Evolutionary conservation across 2,113 vertebrate genomes (phyloP).

Genomic region (Taxidea taxus): DNA sequence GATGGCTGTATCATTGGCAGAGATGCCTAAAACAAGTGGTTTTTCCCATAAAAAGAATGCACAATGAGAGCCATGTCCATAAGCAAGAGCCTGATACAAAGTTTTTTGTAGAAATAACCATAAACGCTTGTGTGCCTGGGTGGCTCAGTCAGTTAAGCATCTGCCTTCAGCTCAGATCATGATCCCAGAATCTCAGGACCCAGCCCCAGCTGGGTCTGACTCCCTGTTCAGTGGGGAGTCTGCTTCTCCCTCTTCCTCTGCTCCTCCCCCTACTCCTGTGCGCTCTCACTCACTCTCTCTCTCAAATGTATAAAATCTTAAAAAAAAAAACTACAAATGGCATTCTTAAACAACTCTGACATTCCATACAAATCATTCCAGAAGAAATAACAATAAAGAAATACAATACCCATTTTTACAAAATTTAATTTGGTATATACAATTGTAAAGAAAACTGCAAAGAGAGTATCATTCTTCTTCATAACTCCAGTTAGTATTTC

Average conservation of each 20-base stretch:
- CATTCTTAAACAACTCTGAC: conserved; percentile 40
- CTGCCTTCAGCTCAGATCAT: neutral
- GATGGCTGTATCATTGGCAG: neutral
- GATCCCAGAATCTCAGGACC: neutral
- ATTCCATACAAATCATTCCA: conserved; percentile 20
- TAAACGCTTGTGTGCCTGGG: neutral
- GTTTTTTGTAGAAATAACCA: conserved; percentile 5
- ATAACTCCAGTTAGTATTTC: neutral
- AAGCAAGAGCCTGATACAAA: neutral
- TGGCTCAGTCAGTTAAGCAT: neutral
- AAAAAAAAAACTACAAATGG: neutral
- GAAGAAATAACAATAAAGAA: conserved; percentile 22
- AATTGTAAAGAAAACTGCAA: conserved; percentile 38
- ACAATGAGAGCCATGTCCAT: neutral
- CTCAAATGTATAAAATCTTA: no score
- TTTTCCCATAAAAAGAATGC: neutral
- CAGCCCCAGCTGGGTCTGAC: neutral
- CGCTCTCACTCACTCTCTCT: no score
- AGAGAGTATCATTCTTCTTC: neutral
- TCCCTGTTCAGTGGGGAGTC: neutral
- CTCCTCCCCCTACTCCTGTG: no score
- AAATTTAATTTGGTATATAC: neutral
- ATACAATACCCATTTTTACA: neutral
- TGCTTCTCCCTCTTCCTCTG: neutral
- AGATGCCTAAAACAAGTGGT: conserved; percentile 9